A percentile compares a stretch with the other conserved stretches of the same genome.
Evolutionary conservation across 1,140 invertebrate species (phyloP).

Genomic region (Drosophila oshimai): DNA sequence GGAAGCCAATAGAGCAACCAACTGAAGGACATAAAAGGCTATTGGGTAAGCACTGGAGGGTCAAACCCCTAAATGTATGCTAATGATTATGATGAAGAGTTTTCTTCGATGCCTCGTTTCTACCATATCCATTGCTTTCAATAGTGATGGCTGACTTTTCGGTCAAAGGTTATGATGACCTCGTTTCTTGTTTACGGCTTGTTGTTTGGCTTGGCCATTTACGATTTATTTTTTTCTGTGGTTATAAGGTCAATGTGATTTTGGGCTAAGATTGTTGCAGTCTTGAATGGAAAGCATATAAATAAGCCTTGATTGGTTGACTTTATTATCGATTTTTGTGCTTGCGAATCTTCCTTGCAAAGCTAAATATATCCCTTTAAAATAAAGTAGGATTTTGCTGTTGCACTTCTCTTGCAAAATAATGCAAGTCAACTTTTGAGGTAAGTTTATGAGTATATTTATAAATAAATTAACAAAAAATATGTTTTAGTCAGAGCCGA

Average conservation of each 20-base stretch:
- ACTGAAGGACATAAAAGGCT: constrained; percentile 68
- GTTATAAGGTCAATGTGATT: constrained; percentile 8
- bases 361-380: too few species aligned
- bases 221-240: constrained; percentile 38
- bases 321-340: too few species aligned
- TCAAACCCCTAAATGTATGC: constrained; percentile 63
- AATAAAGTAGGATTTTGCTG: too few species aligned
- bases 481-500: too few species aligned
- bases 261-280: not conserved
- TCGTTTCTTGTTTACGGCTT: constrained; percentile 49
- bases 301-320: too few species aligned
- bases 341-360: too few species aligned
- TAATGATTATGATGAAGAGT: constrained; percentile 66
- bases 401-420: too few species aligned
- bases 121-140: not conserved
- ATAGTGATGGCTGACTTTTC: constrained; percentile 1
- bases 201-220: constrained; percentile 14
- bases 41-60: constrained; percentile 68
- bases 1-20: constrained; percentile 53
- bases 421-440: too few species aligned
- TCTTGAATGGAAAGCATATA: too few species aligned
- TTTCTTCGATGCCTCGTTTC: constrained; percentile 7
- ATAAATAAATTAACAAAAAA: too few species aligned
- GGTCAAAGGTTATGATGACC: constrained; percentile 29
- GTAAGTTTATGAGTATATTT: too few species aligned